Conservation (phyloP, 2,113 vertebrate species). For the Colistium nudipinnis region DNA sequence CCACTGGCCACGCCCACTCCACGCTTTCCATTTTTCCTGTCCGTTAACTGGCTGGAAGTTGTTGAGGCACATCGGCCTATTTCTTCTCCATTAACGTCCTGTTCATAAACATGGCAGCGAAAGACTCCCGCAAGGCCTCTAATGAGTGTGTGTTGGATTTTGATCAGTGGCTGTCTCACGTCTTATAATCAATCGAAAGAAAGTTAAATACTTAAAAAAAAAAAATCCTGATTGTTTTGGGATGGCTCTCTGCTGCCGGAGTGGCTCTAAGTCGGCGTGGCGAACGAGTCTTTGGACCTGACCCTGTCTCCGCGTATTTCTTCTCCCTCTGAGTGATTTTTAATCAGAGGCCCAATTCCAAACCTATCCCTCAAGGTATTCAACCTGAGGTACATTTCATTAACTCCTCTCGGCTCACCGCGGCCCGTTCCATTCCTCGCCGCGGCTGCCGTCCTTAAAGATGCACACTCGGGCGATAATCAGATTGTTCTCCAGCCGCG, state of each 20-base stretch:
- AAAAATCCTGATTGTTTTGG: slow-evolving; percentile 27
- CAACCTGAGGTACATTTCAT: slow-evolving; percentile 79
- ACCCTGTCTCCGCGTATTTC: slow-evolving; percentile 74
- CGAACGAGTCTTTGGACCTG: slow-evolving; percentile 60
- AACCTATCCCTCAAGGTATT: slow-evolving; percentile 80
- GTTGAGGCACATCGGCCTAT: slow-evolving; percentile 7
- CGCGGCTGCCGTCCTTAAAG: slow-evolving; percentile 67
- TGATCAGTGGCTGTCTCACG: slow-evolving; percentile 35
- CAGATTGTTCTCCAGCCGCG: slow-evolving; percentile 68
- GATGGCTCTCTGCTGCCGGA: slow-evolving; percentile 34
- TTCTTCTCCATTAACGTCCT: background rate
- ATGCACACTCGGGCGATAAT: slow-evolving; percentile 73
- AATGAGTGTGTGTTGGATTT: slow-evolving; percentile 31
- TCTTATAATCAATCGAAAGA: slow-evolving; percentile 36
- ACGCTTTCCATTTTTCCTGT: slow-evolving; percentile 44
- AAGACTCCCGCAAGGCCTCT: background rate
- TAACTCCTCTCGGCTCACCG: slow-evolving; percentile 74
- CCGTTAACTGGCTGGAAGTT: slow-evolving; percentile 17
- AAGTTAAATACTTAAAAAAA: slow-evolving; percentile 36
- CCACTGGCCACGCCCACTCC: slow-evolving; percentile 62
- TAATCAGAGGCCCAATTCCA: slow-evolving; percentile 81
- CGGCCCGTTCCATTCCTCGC: slow-evolving; percentile 65
- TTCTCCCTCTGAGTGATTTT: slow-evolving; percentile 78
- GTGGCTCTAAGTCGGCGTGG: slow-evolving; percentile 33
- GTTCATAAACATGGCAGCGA: slow-evolving; percentile 42